These are phyloP conservation scores for Spatulosminthurus flaviceps DNA, from an alignment of 2,888 invertebrate species.

Conservation along the genomic window DNA sequence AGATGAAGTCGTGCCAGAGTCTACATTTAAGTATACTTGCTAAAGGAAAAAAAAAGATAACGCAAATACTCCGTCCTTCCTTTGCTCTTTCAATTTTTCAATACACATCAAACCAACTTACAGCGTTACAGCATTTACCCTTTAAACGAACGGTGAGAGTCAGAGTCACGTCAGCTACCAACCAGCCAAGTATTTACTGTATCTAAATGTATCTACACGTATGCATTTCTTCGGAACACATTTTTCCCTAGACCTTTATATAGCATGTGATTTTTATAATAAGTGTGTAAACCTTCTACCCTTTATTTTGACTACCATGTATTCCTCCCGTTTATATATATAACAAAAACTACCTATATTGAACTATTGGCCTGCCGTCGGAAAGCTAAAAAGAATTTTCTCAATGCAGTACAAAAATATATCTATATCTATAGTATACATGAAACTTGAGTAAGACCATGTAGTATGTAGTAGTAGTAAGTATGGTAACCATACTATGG, in stretches of 20 bases:
- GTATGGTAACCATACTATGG: too few species aligned
- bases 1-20: conserved; percentile 16
- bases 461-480: too few species aligned
- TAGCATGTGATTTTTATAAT: too few species aligned
- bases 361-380: neutral
- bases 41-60: too few species aligned
- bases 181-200: neutral
- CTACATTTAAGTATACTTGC: neutral
- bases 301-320: too few species aligned
- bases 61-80: neutral
- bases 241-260: too few species aligned
- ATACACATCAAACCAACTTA: neutral
- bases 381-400: conserved; percentile 2
- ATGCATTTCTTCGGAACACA: too few species aligned
- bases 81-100: conserved; percentile 18
- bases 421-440: too few species aligned
- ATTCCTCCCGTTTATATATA: too few species aligned
- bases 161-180: neutral
- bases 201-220: too few species aligned
- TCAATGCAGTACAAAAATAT: neutral
- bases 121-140: conserved; percentile 9
- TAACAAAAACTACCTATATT: neutral
- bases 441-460: neutral
- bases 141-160: conserved; percentile 14
- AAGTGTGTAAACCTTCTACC: too few species aligned